Evolutionary conservation across 2,888 invertebrate genomes (phyloP), one percentile per base, ranked within the genome.

Genomic region (Tinea semifulvella): DNA sequence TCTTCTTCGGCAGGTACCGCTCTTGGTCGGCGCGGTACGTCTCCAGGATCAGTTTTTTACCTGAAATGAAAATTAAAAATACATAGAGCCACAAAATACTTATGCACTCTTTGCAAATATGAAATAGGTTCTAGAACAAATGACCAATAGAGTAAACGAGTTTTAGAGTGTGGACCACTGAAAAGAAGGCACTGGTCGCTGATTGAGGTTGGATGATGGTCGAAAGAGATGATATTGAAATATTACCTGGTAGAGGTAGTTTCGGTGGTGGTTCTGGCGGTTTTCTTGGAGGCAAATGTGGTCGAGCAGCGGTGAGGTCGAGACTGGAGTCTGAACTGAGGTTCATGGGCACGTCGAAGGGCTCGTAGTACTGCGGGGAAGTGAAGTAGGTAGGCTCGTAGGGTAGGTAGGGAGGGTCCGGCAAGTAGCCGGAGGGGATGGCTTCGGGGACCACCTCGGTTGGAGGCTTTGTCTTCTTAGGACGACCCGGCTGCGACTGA

Each of bases 1-100:
- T 82, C 58, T 81, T 81, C 54, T 82, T 82, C 25, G 81, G 82
- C 49, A 81, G 61, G 61, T 82, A 82, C 52, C 68, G 65, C 13
- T 67, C 67, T 16, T 10, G 8, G 36, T 31, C 31, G 49, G 48
- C 67, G 69, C 38, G 69, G 56, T 81, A 82, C 2, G 82, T 63
- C 53, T 82, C 82, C 10, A 81, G 64, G 51, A 82, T 80, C 50
- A 81, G 67, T 50, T 82, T 81, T 56, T 79, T 79, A 40, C n/a
- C n/a, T n/a, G n/a, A n/a, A n/a, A n/a, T n/a, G n/a, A n/a, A n/a
- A n/a, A n/a, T n/a, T n/a, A n/a, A n/a, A n/a, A n/a, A n/a, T n/a
- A n/a, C n/a, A n/a, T n/a, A n/a, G n/a, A n/a, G n/a, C n/a, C n/a
- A n/a, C n/a, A n/a, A n/a, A n/a, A n/a, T 52, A n/a, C n/a, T n/a